Conservation (phyloP, 2,888 invertebrate genomes). For the Yponomeuta cagnagella region DNA sequence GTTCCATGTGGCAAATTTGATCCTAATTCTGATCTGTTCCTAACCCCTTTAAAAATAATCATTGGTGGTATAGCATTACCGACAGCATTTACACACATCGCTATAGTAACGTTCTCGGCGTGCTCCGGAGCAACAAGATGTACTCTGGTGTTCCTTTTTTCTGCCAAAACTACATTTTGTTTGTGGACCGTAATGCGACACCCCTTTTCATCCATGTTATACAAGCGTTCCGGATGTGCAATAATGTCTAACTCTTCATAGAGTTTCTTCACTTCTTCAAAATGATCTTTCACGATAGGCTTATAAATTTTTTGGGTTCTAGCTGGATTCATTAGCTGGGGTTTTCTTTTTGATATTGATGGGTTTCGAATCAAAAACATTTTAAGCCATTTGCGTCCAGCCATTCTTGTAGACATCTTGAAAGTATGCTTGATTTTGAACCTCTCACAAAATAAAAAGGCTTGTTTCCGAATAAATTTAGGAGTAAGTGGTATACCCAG, state of each 20-base stretch:
- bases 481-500: too few relatives aligned
- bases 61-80: too few relatives aligned
- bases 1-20: conserved; percentile 23
- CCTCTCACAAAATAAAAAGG: too few relatives aligned
- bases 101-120: too few relatives aligned
- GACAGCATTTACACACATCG: too few relatives aligned
- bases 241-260: conserved; percentile 26
- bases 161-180: conserved; percentile 21
- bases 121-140: conserved; percentile 11
- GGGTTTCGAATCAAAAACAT: too few relatives aligned
- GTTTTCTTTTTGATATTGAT: too few relatives aligned
- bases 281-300: conserved; percentile 23
- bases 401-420: too few relatives aligned
- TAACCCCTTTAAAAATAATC: too few relatives aligned
- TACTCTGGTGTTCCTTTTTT: conserved; percentile 20
- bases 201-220: conserved; percentile 25
- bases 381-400: too few relatives aligned
- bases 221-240: conserved; percentile 24
- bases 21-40: conserved; percentile 19
- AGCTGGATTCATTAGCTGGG: conserved; percentile 24
- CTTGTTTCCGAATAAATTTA: too few relatives aligned
- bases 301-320: conserved; percentile 26
- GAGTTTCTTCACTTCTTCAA: conserved; percentile 22
- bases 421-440: too few relatives aligned
- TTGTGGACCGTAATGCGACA: conserved; percentile 25